Conservation (phyloP, 2,113 vertebrate genomes). For the Rafetus swinhoei region DNA sequence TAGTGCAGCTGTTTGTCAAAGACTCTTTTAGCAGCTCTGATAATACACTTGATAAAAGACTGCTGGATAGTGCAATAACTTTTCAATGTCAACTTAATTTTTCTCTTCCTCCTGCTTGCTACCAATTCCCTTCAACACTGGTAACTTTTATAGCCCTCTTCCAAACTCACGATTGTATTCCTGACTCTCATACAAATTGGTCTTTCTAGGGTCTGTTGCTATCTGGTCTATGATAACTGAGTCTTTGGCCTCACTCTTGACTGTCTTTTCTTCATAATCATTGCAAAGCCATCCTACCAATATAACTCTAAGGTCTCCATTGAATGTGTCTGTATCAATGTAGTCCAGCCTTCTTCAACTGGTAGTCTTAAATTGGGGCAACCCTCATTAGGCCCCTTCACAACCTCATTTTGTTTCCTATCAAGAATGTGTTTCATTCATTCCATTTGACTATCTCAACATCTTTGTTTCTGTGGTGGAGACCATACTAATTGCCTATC, state of each 20-base stretch:
- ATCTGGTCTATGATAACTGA: neutral
- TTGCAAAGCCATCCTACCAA: neutral
- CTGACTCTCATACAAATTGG: neutral
- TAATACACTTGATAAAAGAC: neutral
- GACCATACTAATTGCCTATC: too few relatives aligned
- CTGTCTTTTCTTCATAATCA: neutral
- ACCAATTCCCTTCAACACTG: neutral
- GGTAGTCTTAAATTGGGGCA: neutral
- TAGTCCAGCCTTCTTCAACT: neutral
- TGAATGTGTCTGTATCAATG: neutral
- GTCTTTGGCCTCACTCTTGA: neutral
- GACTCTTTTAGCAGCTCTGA: neutral
- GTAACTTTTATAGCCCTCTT: neutral
- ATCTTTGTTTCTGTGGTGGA: too few relatives aligned
- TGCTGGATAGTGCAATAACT: neutral
- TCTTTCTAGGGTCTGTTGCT: neutral
- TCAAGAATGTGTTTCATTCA: too few relatives aligned
- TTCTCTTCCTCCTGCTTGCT: neutral
- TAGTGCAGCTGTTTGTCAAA: neutral
- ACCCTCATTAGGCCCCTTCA: neutral
- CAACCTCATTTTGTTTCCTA: too few relatives aligned
- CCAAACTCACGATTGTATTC: neutral
- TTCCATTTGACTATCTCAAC: too few relatives aligned
- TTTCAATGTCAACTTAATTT: neutral
- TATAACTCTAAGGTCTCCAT: neutral